Percentiles rank a stretch among this genome's conserved stretches.
These are phyloP conservation scores for Chalcosyrphus nemorum DNA, from an alignment of 2,888 invertebrate genomes.

Conservation along the genomic window DNA sequence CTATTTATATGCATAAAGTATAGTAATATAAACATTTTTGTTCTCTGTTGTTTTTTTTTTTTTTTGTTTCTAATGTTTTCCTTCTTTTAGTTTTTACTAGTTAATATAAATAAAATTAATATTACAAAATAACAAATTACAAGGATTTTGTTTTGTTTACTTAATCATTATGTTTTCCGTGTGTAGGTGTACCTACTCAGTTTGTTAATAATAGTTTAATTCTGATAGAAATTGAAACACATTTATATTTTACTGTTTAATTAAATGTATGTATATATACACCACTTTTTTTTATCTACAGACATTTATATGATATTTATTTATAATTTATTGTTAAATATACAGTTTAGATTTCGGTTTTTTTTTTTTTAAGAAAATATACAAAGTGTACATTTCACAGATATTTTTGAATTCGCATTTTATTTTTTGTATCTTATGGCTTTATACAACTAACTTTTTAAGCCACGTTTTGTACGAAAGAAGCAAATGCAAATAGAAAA, in stretches of 20 bases:
- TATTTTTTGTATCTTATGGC: conserved; percentile 27
- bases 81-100: background rate
- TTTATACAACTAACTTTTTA: conserved; percentile 32
- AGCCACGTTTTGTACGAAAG: conserved; percentile 64
- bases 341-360: conserved; percentile 19
- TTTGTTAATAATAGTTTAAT: conserved; percentile 33
- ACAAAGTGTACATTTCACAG: conserved; percentile 60
- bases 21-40: conserved; percentile 63
- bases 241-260: conserved; percentile 44
- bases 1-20: conserved; percentile 67
- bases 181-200: conserved; percentile 64
- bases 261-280: conserved; percentile 28
- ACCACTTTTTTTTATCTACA: conserved; percentile 53
- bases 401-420: conserved; percentile 23
- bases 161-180: conserved; percentile 63
- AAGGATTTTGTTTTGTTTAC: conserved; percentile 32
- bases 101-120: conserved; percentile 50
- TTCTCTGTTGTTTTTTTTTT: conserved; percentile 41
- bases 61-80: conserved; percentile 34
- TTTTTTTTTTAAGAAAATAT: conserved; percentile 58
- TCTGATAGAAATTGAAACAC: conserved; percentile 66
- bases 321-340: conserved; percentile 39
- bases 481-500: conserved; percentile 57
- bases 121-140: conserved; percentile 47
- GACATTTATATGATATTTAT: conserved; percentile 56